Evolutionary conservation across 1,140 invertebrate species (phyloP), one percentile per base, ranked within the genome.

Genomic region (Pectinophora gossypiella): DNA sequence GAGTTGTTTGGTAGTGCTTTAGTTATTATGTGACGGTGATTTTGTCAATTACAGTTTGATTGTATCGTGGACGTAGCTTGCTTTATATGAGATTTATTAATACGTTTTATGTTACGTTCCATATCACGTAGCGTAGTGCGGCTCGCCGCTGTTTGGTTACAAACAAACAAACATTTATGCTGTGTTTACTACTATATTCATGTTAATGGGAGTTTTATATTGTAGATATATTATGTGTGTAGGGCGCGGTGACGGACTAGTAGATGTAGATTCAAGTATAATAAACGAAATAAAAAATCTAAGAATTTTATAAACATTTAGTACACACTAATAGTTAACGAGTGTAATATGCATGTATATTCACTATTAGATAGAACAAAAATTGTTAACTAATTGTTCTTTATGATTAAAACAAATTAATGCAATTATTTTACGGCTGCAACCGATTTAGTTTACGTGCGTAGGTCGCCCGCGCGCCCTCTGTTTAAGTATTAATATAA

Each of bases 11-110:
- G 27, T 32, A 12, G 27, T 32, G 27, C n/a, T 32, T 72, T 72
- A 71, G 58, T 69, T 69, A n/a, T 52, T 65, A 45, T 20, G 56
- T 64, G 68, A 70, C 59, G 65, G 59, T 75, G 63, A 64, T 69
- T 77, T 73, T 75, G 77, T 85, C 81, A 82, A 82, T 85, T 85
- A 85, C 61, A 48, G 48, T 67, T 64, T 54, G 46, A 61, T 76
- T 65, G 60, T 58, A 64, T 56, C 21, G 58, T 43, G 36, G 48
- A 49, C 62, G 50, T 48, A 51, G 46, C 67, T 68, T 56, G 69
- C 72, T 77, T 68, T 73, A 61, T 69, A 63, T 59, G 55, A 65
- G 60, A 59, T 68, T 70, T 55, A 58, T 54, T 54, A 15, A 49
- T 61, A 38, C 15, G 49, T 70, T 48, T 71, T 53, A 40, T 46